Evolutionary conservation across 2,888 invertebrate genomes (phyloP), one percentile per base, ranked within the genome.

Genomic region (Epinotia demarniana): DNA sequence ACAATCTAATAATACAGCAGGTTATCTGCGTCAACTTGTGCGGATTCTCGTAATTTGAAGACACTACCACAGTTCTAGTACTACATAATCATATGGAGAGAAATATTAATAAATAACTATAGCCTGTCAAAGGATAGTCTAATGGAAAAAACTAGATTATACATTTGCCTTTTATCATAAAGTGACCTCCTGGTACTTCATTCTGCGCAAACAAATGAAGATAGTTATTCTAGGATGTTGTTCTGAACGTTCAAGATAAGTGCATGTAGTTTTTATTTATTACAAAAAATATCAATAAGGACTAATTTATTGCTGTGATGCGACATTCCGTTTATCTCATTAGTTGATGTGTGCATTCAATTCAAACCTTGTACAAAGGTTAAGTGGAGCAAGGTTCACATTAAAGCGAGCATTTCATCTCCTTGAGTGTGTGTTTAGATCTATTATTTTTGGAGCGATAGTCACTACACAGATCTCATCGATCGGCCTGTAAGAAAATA

Each of bases 361-460:
- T 49, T 64, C 4, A 55, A 71, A 77, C 70, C 74, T 69, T 72
- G 72, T 69, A 69, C 68, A 63, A 68, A 72, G 71, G 77, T 77
- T 75, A 72, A 72, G 75, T 77, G 58, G 77, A 64, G 49, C 77
- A 77, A 77, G 77, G 77, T 70, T 67, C 70, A 62, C 58, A 57
- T 74, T 67, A 68, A 67, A 74, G 49, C 71, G 53, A 71, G n/a
- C 79, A 81, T 83, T 79, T 79, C 77, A 79, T 82, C 80, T 82
- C 81, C 82, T 84, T 84, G 82, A 79, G 66, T 78, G 78, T 82
- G 82, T 81, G 82, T 84, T 84, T 83, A 77, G 80, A 81, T 82
- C 80, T 79, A 81, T 82, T 81, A 81, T 80, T 82, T 81, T 79
- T 79, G 81, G 81, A 80, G 78, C 79, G 78, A 82, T 80, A 79